Conservation (phyloP, 2,113 vertebrate species). For the Meles meles region DNA sequence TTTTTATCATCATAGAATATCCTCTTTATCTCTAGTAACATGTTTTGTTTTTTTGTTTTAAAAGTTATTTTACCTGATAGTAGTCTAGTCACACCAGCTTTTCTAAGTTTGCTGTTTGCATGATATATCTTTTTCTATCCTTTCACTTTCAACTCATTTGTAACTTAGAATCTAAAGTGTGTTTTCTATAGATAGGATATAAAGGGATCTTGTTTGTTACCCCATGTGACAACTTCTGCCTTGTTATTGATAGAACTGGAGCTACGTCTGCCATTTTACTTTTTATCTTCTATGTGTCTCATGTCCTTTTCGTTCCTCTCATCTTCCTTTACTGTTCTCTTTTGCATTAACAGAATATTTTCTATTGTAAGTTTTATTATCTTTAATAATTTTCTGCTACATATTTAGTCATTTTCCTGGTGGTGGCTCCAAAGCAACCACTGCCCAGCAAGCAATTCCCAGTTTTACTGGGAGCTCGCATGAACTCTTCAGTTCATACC, state of each 20-base stretch:
- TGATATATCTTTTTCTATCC: background rate
- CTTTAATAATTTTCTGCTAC: background rate
- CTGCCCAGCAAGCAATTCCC: background rate
- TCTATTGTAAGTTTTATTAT: background rate
- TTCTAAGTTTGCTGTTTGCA: background rate
- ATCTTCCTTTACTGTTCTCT: background rate
- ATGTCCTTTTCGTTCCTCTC: background rate
- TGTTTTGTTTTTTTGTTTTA: background rate
- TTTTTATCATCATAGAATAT: background rate
- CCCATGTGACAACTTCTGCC: background rate
- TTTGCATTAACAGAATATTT: background rate
- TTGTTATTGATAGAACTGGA: background rate
- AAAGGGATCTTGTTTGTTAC: background rate
- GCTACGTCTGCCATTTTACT: background rate
- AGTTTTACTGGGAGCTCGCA: background rate
- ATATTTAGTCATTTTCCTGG: background rate
- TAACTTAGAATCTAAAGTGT: background rate
- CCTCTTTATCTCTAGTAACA: background rate
- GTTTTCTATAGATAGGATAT: background rate
- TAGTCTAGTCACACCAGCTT: background rate
- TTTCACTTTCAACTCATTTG: background rate
- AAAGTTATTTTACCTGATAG: background rate
- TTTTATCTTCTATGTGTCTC: background rate
- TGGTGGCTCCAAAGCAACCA: background rate
- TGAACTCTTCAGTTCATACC: background rate